A percentile compares a stretch with the other conserved stretches of the same genome.
Conservation (phyloP, 1,140 invertebrate genomes). For the Condylostylus longicornis region DNA sequence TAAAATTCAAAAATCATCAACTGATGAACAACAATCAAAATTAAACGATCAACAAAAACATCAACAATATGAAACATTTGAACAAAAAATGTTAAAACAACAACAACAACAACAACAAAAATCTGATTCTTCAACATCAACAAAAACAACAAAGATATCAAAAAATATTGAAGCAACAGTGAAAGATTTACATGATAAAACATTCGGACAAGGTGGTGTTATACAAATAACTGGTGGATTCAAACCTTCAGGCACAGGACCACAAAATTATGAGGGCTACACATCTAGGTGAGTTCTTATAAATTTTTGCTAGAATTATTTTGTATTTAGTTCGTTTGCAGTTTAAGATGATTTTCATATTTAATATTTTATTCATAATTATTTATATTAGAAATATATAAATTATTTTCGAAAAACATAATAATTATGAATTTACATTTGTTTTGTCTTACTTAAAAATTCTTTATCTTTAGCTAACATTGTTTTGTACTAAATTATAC, state of each 20-base stretch:
- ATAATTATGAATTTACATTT: too few relatives aligned
- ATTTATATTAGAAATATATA: too few relatives aligned
- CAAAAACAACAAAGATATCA: neutral
- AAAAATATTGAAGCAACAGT: slow-evolving; percentile 29
- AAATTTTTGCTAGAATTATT: neutral
- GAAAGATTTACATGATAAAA: slow-evolving; percentile 30
- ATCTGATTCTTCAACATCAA: neutral
- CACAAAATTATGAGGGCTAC: slow-evolving; percentile 42
- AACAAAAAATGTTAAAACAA: neutral
- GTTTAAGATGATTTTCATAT: too few relatives aligned
- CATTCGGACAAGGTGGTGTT: slow-evolving; percentile 29
- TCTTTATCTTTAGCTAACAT: too few relatives aligned
- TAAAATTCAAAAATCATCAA: slow-evolving; percentile 8
- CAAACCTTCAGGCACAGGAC: slow-evolving; percentile 13
- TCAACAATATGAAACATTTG: slow-evolving; percentile 17
- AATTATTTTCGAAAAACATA: too few relatives aligned
- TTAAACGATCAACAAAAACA: slow-evolving; percentile 10
- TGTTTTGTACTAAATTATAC: too few relatives aligned
- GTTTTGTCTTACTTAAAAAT: too few relatives aligned
- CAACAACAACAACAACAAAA: neutral
- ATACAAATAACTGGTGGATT: slow-evolving; percentile 21
- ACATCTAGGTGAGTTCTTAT: slow-evolving; percentile 38
- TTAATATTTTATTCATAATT: too few relatives aligned
- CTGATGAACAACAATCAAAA: neutral
- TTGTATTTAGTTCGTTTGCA: neutral